Conservation (phyloP, 2,113 vertebrate genomes). For the Campylomormyrus tamandua region DNA sequence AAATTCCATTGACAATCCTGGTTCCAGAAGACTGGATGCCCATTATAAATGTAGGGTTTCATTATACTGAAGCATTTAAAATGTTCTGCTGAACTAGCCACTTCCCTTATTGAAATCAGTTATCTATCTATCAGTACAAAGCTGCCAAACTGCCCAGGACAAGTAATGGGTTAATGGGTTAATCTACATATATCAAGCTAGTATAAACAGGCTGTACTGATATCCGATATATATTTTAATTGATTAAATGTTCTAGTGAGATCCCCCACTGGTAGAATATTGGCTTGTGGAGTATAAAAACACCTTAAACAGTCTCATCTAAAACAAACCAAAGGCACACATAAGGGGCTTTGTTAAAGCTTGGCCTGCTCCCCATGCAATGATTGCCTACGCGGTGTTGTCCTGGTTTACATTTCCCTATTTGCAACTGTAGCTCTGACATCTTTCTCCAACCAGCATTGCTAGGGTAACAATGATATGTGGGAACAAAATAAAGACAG, state of each 20-base stretch:
- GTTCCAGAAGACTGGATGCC: not conserved
- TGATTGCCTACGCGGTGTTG: constrained; percentile 21
- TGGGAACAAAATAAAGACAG: constrained; percentile 50
- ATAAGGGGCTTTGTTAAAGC: not conserved
- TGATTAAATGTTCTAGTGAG: not conserved
- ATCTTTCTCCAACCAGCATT: constrained; percentile 38
- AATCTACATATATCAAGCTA: not conserved
- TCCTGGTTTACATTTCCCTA: constrained; percentile 26
- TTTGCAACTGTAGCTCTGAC: constrained; percentile 25
- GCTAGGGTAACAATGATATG: constrained; percentile 39
- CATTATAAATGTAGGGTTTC: not conserved
- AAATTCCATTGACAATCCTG: not conserved
- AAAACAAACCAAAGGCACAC: not conserved
- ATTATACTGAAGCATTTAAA: not conserved
- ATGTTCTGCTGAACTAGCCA: not conserved
- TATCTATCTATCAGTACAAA: not conserved
- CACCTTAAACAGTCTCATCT: not conserved
- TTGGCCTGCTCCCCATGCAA: not conserved
- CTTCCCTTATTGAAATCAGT: not conserved
- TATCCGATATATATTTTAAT: not conserved
- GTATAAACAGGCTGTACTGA: not conserved
- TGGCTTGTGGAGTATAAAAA: not conserved
- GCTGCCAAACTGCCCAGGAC: not conserved
- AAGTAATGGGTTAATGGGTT: not conserved
- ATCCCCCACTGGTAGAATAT: not conserved